Percentiles rank a stretch among this genome's conserved stretches.
phyloP scores from a whole-genome alignment of 2,113 vertebrate genomes.

The Pithys albifrons region DNA sequence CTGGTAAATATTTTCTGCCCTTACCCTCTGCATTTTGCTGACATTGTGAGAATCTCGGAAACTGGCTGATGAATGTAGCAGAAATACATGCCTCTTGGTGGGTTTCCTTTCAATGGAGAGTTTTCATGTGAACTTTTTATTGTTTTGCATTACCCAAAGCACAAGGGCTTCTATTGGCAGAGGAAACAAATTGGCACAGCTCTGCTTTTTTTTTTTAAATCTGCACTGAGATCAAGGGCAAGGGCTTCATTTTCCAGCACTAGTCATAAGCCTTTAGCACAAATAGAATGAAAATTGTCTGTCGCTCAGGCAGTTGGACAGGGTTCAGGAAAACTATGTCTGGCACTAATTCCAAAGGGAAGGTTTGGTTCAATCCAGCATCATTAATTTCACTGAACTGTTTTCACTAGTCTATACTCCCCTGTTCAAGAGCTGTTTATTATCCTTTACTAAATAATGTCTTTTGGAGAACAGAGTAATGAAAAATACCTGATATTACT shows the following conservation, averaged over 20 bases:
- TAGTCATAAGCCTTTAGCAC: constrained; percentile 72
- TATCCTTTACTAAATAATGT: constrained; percentile 71
- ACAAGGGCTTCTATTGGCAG: constrained; percentile 72
- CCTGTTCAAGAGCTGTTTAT: constrained; percentile 73
- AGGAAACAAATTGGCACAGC: constrained; percentile 73
- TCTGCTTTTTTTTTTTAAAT: constrained; percentile 65
- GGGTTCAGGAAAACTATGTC: constrained; percentile 81
- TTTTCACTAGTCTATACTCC: constrained; percentile 75
- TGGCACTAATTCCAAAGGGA: constrained; percentile 82
- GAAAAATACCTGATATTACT: constrained; percentile 25
- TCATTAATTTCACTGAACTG: constrained; percentile 81
- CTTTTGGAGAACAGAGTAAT: constrained; percentile 18
- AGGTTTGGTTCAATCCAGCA: constrained; percentile 78
- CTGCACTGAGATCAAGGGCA: constrained; percentile 77
- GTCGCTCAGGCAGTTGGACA: constrained; percentile 79
- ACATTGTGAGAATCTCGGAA: constrained; percentile 59
- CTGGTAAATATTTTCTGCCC: constrained; percentile 24
- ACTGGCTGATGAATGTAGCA: not conserved
- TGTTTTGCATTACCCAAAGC: constrained; percentile 60
- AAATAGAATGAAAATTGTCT: constrained; percentile 83
- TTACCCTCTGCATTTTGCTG: constrained; percentile 47
- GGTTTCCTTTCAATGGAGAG: constrained; percentile 66
- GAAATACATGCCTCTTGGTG: constrained; percentile 32
- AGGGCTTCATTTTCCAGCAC: constrained; percentile 77
- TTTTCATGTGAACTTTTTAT: constrained; percentile 77